phyloP scores from a whole-genome alignment of 2,113 vertebrate genomes.

The Myrmecobius fasciatus region DNA sequence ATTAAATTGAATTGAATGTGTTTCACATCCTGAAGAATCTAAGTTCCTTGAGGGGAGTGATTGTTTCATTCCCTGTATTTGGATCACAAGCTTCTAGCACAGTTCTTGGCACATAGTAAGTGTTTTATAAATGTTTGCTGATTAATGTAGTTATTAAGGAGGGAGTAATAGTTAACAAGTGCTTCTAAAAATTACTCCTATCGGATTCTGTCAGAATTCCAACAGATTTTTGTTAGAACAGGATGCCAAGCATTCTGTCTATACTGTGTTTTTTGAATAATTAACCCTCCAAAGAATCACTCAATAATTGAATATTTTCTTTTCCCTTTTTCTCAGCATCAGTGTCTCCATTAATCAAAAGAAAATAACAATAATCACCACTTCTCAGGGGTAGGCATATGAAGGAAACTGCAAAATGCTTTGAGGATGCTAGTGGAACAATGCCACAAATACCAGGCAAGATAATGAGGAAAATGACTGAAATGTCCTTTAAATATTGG shows the following conservation, averaged over 20 bases:
- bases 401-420: background rate
- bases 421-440: background rate
- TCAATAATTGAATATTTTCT: background rate
- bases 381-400: background rate
- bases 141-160: slow-evolving; percentile 11
- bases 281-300: slow-evolving; percentile 7
- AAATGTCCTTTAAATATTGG: background rate
- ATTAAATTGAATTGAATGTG: background rate
- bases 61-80: background rate
- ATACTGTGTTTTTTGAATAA: background rate
- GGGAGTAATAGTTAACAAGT: background rate
- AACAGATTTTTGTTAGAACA: too few relatives aligned
- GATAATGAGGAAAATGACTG: slow-evolving; percentile 37
- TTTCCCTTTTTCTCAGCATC: slow-evolving; percentile 32
- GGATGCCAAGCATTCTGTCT: background rate
- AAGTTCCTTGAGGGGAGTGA: background rate
- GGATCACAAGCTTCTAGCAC: background rate
- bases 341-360: slow-evolving; percentile 39
- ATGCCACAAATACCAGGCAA: slow-evolving; percentile 11
- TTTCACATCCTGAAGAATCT: background rate
- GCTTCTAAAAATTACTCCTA: background rate
- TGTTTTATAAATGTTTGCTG: background rate
- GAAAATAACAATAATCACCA: slow-evolving; percentile 18
- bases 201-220: background rate
- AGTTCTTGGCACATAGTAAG: background rate